Evolutionary conservation across 2,797 vertebrate species (phyloP), one percentile per base, ranked within the genome.

Genomic region (Acropternis orthonyx): DNA sequence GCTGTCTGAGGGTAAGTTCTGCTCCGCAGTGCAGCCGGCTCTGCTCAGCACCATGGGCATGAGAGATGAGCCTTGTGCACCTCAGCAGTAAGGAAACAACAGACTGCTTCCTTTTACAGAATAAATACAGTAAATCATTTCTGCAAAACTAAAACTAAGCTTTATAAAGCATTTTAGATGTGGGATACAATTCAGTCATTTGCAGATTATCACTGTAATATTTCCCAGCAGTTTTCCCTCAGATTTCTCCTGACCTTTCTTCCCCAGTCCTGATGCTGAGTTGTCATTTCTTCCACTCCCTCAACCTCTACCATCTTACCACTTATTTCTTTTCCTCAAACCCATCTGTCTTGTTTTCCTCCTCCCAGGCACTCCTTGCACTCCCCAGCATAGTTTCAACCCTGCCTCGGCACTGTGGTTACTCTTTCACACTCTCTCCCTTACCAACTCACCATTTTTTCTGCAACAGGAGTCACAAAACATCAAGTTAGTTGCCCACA

Each of bases 11-110:
- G 39, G 44, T 72, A 26, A 32, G 30, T 14, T 49, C 49, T 58
- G n/a, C 41, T 36, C 32, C 0, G 0, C 20, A 34, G 24, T 2
- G 2, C 22, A 79, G 28, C 6, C 46, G 44, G 30, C 16, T 49
- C 59, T 59, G n/a, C 41, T 37, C 34, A 68, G 34, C 44, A 20
- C 6, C 0, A 4, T 22, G 0, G 36, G 14, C 14, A 13, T 2
- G 6, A 59, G 34, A 18, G 14, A 55, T 0, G 1, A 79, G 24
- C 49, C 68, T 24, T 4, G 15, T 5, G 17, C 41, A 26, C 10
- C 44, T 39, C 61, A 81, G 27, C 7, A 30, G 24, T 13, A 56
- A 71, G 23, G 49, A 77, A 86, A n/a, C 9, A 41, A 32, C 56
- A 52, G 27, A 32, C 17, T 0, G 0, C 26, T 59, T 65, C 1